A percentile compares a stretch with the other conserved stretches of the same genome.
Conservation (phyloP, 2,888 invertebrate genomes). For the Strigamia transsilvanica region DNA sequence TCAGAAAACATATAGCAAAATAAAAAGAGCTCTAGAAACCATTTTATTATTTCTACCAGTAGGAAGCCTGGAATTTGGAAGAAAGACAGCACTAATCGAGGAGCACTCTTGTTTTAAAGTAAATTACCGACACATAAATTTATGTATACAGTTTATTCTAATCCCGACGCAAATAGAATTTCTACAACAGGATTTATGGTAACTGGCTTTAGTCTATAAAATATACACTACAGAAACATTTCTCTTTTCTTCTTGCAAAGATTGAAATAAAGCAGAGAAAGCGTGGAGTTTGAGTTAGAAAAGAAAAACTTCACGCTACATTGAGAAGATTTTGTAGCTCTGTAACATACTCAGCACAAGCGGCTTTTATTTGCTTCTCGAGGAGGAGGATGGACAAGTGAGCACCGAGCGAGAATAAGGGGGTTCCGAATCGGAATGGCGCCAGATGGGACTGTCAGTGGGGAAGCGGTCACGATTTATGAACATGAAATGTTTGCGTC, state of each 20-base stretch:
- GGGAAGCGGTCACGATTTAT: conserved; percentile 42
- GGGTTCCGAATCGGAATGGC: conserved; percentile 42
- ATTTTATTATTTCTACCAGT: no score
- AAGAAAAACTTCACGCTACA: conserved; percentile 24
- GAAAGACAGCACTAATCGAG: no score
- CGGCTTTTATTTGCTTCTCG: conserved; percentile 36
- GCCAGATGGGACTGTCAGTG: conserved; percentile 37
- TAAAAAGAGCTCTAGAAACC: no score
- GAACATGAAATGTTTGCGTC: conserved; percentile 42
- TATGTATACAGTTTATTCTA: no score
- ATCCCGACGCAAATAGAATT: background rate
- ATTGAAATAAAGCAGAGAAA: background rate
- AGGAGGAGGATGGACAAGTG: conserved; percentile 33
- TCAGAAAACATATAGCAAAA: no score
- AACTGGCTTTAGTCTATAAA: background rate
- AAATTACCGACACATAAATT: no score
- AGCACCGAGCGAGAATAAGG: conserved; percentile 33
- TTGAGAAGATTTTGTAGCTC: conserved; percentile 27
- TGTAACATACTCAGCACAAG: conserved; percentile 21
- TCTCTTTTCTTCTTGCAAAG: background rate
- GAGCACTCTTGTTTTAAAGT: no score
- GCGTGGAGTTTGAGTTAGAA: background rate
- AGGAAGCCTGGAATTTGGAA: no score
- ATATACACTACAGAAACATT: background rate
- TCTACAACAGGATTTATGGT: background rate